Base-by-base conservation (phyloP, 2,113 vertebrate genomes). In the Apaloderma vittatum region DNA sequence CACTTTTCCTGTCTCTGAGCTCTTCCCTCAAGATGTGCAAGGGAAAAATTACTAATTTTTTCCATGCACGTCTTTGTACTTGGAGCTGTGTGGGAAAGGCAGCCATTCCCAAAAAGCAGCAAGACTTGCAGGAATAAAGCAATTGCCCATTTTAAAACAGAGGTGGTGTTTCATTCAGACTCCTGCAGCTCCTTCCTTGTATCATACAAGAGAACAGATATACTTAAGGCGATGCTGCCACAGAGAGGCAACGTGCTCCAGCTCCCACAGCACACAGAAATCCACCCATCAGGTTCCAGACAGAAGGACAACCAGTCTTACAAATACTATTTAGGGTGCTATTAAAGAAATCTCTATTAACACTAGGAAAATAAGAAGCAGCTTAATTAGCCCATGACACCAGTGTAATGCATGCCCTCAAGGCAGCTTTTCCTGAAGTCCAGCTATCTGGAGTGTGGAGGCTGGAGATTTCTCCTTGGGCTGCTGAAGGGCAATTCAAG, bases 1-100 rank as follows among this genome's bases (percentile, higher is more conserved):
- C 93, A 76, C 75, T 90, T 82, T 91, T 65, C 68, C 54, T 94
- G 73, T 95, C 79, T 94, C 59, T 13, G 49, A 93, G 54, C 26
- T 93, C 71, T 58, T 70, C 58, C 57, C 54, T 83, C 36, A 46
- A 17, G 11, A 78, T 2, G 1, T 6, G 12, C 1, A 3, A 81
- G 37, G 19, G 15, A 71, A 79, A 91, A 73, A 51, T 57, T 63
- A 54, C 23, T 52, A 4, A 13, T n/a, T 77, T 80, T 81, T 96
- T 80, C 92, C 71, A 57, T 55, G 22, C 10, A 48, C n/a, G 32
- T 34, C 70, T 75, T 92, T 68, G 95, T 74, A 86, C 51, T 67
- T 46, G 48, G 82, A 95, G 62, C 26, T 61, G 37, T 24, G 62
- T 62, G 54, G 29, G 23, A 86, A 86, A 77, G 37, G 49, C 90